Evolutionary conservation across 2,888 invertebrate genomes (phyloP).

Genomic region (Amphipyra berbera): DNA sequence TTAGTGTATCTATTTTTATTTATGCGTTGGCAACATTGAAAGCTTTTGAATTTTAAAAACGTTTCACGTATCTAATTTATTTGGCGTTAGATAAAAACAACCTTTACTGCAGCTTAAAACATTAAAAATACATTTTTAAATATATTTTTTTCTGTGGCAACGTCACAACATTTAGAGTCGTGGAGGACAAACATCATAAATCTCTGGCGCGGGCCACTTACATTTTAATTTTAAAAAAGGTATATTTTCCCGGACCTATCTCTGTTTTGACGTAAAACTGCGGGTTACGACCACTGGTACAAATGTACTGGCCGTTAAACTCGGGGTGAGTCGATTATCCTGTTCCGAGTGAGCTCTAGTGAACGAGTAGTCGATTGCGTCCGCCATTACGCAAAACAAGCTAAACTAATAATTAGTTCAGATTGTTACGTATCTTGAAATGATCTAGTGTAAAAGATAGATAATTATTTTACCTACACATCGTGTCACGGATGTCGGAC

Average conservation of each 20-base stretch:
- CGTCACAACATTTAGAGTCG: conserved; percentile 55
- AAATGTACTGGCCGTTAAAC: conserved; percentile 50
- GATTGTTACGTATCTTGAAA: conserved; percentile 15
- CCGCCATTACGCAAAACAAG: conserved; percentile 24
- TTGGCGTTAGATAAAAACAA: conserved; percentile 43
- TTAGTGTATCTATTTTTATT: conserved; percentile 4
- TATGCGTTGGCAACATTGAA: conserved; percentile 20
- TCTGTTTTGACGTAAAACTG: conserved; percentile 61
- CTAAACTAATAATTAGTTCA: conserved; percentile 32
- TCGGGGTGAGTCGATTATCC: conserved; percentile 36
- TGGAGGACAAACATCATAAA: conserved; percentile 62
- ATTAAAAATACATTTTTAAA: conserved; percentile 46
- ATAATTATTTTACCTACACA: neutral
- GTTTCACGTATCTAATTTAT: conserved; percentile 42
- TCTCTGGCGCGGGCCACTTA: conserved; percentile 56
- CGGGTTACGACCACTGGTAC: conserved; percentile 44
- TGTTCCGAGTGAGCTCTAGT: conserved; percentile 22
- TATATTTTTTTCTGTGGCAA: conserved; percentile 39
- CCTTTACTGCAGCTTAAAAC: conserved; percentile 30
- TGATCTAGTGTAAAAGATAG: neutral
- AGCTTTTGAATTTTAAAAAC: conserved; percentile 13
- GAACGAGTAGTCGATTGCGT: conserved; percentile 31
- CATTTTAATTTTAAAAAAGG: conserved; percentile 66
- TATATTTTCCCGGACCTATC: conserved; percentile 57
- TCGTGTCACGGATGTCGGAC: too few relatives aligned